phyloP scores from a whole-genome alignment of 2,113 vertebrate genomes.

The Choloepus hoffmanni region DNA sequence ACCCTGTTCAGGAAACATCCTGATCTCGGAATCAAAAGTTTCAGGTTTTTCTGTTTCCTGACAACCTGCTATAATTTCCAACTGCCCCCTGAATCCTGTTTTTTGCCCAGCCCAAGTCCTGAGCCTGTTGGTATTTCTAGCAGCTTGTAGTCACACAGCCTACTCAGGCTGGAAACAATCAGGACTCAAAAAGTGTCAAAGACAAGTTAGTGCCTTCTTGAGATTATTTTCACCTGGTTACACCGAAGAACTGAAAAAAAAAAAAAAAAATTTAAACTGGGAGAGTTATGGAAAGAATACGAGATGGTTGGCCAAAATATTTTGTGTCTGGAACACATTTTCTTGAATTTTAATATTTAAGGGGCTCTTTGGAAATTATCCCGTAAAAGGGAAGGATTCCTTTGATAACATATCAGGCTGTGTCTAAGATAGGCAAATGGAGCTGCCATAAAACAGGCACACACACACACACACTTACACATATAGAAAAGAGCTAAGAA shows the following conservation, averaged over 20 bases:
- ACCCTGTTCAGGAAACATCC: not conserved
- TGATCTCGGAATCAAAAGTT: not conserved
- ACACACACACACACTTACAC: not conserved
- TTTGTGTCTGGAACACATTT: conserved; percentile 61
- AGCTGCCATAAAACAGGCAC: not conserved
- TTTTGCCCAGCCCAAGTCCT: not conserved
- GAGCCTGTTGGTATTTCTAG: not conserved
- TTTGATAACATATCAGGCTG: not conserved
- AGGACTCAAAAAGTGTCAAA: not conserved
- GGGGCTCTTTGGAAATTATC: conserved; percentile 36
- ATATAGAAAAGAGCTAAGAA: not conserved
- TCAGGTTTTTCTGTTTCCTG: not conserved
- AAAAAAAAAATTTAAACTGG: not conserved
- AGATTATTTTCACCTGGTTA: conserved; percentile 6
- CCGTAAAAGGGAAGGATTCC: conserved; percentile 13
- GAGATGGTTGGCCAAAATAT: not conserved
- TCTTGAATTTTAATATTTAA: conserved; percentile 66
- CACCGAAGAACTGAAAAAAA: not conserved
- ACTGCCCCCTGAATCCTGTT: not conserved
- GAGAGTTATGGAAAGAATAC: conserved; percentile 34
- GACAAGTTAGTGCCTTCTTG: not conserved
- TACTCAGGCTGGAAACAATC: not conserved
- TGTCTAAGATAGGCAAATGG: not conserved
- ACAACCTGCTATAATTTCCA: not conserved
- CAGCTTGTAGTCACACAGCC: not conserved